Conservation (phyloP, 2,888 invertebrate species). For the Tupiocoris notatus region DNA sequence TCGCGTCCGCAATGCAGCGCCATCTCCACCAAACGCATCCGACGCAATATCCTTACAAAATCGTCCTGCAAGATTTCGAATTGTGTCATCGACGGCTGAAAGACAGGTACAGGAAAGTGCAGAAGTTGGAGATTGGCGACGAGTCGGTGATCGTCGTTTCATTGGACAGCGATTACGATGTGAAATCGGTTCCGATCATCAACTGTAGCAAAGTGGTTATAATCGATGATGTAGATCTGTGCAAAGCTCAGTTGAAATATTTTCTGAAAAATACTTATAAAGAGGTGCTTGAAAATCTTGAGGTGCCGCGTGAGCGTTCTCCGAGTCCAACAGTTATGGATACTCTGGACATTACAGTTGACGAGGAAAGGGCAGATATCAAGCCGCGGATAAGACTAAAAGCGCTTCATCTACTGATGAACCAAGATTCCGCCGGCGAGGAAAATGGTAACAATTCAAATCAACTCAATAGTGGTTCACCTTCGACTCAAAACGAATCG, state of each 20-base stretch:
- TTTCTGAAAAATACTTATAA: conserved; percentile 21
- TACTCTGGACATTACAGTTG: neutral
- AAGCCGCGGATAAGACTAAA: conserved; percentile 25
- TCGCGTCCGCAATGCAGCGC: conserved; percentile 4
- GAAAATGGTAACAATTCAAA: neutral
- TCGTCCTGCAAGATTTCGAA: conserved; percentile 27
- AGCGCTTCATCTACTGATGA: conserved; percentile 3
- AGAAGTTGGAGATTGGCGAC: conserved; percentile 19
- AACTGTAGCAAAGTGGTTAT: neutral
- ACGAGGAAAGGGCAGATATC: neutral
- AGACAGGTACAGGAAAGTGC: conserved; percentile 25
- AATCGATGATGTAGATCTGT: conserved; percentile 27
- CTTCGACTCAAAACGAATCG: neutral
- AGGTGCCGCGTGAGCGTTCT: neutral
- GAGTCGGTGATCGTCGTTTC: conserved; percentile 23
- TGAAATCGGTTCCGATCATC: neutral
- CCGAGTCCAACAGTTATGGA: neutral
- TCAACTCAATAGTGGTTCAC: neutral
- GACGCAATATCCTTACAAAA: conserved; percentile 18
- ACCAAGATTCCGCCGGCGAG: neutral
- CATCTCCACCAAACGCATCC: conserved; percentile 23
- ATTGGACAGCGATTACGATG: conserved; percentile 13
- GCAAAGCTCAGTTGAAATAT: conserved; percentile 24
- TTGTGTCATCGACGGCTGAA: neutral
- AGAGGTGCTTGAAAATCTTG: neutral